Conservation (phyloP, 1,140 invertebrate species). For the Pemphigus obesinymphae region DNA sequence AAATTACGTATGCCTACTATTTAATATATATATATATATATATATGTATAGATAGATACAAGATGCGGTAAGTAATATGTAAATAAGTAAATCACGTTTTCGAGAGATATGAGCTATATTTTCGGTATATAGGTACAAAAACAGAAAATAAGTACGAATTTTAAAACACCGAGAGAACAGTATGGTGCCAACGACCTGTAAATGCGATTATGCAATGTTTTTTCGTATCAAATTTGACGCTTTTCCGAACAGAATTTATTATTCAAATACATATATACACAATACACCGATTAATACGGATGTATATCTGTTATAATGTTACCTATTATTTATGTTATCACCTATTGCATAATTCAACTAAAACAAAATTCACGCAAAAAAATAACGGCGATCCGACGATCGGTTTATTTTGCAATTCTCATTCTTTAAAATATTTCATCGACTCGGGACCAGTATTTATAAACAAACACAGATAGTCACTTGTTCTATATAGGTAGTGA, state of each 20-base stretch:
- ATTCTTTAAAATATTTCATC: not conserved
- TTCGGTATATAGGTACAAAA: not conserved
- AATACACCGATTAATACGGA: not conserved
- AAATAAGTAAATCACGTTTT: not conserved
- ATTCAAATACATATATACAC: not conserved
- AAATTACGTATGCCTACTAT: not conserved
- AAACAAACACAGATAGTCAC: not conserved
- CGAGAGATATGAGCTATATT: not conserved
- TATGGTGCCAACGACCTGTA: conserved; percentile 15
- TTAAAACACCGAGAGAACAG: not conserved
- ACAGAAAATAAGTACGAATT: conserved; percentile 17
- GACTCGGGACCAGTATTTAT: too few species aligned
- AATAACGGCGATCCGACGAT: conserved; percentile 18
- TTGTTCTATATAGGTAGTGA: not conserved
- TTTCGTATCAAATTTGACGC: not conserved
- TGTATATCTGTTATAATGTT: not conserved
- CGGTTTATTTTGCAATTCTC: conserved; percentile 3
- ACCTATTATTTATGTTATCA: conserved; percentile 22
- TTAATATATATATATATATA: not conserved
- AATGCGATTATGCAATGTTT: conserved; percentile 18
- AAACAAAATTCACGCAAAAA: conserved; percentile 18
- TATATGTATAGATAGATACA: not conserved
- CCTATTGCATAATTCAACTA: conserved; percentile 35
- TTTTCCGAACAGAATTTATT: conserved; percentile 29
- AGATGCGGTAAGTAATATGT: not conserved